Conservation (phyloP, 2,797 vertebrate genomes). For the Pangasius larnaudii region DNA sequence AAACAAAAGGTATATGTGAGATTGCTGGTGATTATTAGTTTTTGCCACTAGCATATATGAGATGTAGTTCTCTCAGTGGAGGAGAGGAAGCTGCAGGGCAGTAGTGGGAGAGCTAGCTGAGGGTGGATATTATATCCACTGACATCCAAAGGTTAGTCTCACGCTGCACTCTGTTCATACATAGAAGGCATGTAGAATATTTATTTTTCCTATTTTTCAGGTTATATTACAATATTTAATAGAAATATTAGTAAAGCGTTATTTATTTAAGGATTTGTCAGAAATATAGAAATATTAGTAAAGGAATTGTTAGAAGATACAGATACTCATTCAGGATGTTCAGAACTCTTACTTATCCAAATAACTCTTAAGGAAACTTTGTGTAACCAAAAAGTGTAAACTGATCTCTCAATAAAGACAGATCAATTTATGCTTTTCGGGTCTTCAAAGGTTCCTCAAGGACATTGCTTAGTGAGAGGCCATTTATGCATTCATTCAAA, state of each 20-base stretch:
- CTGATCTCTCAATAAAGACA: not conserved
- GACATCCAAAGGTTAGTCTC: constrained; percentile 49
- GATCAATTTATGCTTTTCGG: too few species aligned
- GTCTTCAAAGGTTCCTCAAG: too few species aligned
- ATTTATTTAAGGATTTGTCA: not conserved
- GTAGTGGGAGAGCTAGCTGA: constrained; percentile 43
- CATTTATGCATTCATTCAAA: not conserved
- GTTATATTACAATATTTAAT: not conserved
- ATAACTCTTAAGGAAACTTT: not conserved
- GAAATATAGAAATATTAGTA: not conserved
- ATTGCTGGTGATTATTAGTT: constrained; percentile 52
- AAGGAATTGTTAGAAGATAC: not conserved
- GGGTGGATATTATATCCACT: constrained; percentile 35
- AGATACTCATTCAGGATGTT: not conserved
- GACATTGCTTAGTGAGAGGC: not conserved
- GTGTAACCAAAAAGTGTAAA: not conserved
- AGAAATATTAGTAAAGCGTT: not conserved
- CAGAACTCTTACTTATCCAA: not conserved
- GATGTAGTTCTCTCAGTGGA: constrained; percentile 44
- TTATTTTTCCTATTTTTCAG: not conserved
- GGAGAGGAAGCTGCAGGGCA: constrained; percentile 45
- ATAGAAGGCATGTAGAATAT: constrained; percentile 29
- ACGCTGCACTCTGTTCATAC: constrained; percentile 34
- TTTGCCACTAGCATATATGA: constrained; percentile 49
- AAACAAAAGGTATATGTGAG: constrained; percentile 30